Base-by-base conservation (phyloP, 2,797 vertebrate species). In the Xiphophorus birchmanni region DNA sequence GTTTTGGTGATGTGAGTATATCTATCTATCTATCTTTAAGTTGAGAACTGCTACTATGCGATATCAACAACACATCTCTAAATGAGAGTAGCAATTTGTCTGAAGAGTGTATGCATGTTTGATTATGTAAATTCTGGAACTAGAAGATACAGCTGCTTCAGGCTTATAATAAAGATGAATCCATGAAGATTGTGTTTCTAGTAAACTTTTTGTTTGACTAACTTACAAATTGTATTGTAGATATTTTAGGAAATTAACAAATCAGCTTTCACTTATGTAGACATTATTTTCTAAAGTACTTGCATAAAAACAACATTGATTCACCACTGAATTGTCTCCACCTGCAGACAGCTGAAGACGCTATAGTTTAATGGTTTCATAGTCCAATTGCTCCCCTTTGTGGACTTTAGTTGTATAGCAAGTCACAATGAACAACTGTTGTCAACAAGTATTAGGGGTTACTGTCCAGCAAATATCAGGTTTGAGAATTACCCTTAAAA, bases 301-400 rank as follows among this genome's bases (percentile, higher is more conserved):
- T 37, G 73, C 35, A 78, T 67, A 45, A 82, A 84, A 71, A 60
- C 21, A 73, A 72, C 35, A 56, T n/a, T 4, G 17, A 69, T 32
- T 26, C 35, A 81, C 75, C 56, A 32, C 18, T 77, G 75, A 87
- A 74, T 67, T 87, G 83, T 91, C 92, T 85, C 92, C 92, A 89
- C 75, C 93, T 91, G 73, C 88, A 88, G 93, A 81, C 56, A 18
- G 63, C 2, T 10, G 21, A 18, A 13, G 40, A n/a, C 72, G 29
- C 48, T 29, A 11, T 15, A 74, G 15, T 15, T 65, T 32, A 82
- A 21, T 9, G 29, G 18, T 80, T 90, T 83, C 21, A 35, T 88
- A 79, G 76, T 87, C 67, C 74, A 86, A 89, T 84, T 81, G 82
- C 83, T 0, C 92, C 93, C 86, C 83, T 71, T 87, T 83, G 75